phyloP scores from a whole-genome alignment of 1,140 invertebrate species.

The Pararge aegeria region DNA sequence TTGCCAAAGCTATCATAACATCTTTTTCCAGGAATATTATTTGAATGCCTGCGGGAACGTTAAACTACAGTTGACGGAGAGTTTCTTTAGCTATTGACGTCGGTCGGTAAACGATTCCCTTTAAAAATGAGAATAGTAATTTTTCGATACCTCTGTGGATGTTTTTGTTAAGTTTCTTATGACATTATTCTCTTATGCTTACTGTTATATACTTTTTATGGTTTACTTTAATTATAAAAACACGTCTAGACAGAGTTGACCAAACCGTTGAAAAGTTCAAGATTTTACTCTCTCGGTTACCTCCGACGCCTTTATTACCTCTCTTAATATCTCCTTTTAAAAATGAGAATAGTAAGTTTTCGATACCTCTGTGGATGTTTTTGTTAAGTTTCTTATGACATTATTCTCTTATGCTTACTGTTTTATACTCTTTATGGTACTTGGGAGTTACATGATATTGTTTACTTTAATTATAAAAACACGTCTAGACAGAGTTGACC shows the following conservation, averaged over 20 bases:
- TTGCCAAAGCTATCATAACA: slow-evolving; percentile 6
- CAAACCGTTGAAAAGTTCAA: no score
- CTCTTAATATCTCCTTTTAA: no score
- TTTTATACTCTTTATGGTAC: not conserved
- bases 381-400: not conserved
- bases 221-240: slow-evolving; percentile 4
- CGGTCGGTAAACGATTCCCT: slow-evolving; percentile 7
- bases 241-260: no score
- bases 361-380: not conserved
- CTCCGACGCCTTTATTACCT: no score
- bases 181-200: no score
- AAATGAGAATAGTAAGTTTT: slow-evolving; percentile 12
- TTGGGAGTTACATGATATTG: no score
- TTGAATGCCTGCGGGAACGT: slow-evolving; percentile 53
- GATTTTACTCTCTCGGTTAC: no score
- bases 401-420: not conserved
- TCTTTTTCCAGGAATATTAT: slow-evolving; percentile 31
- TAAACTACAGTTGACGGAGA: slow-evolving; percentile 37
- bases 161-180: not conserved
- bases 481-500: no score
- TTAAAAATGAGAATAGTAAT: slow-evolving; percentile 11
- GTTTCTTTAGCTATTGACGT: slow-evolving; percentile 43
- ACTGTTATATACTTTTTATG: not conserved
- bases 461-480: slow-evolving; percentile 3
- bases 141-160: slow-evolving; percentile 3